phyloP scores from a whole-genome alignment of 2,113 vertebrate genomes.

The Stigmatopora argus region DNA sequence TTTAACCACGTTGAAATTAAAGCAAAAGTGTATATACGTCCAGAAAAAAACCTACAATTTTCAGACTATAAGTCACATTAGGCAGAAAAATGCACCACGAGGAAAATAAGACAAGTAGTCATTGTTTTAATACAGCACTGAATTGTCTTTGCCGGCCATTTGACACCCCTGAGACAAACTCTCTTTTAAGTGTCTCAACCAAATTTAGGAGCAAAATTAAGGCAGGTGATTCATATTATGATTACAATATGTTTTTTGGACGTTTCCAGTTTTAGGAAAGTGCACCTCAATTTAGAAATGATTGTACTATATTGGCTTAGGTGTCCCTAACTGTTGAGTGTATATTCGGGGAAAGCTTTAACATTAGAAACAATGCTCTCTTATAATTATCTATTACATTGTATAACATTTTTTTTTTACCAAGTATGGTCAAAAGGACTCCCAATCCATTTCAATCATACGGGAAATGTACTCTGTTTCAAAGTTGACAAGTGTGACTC shows the following conservation, averaged over 20 bases:
- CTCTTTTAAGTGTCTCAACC: neutral
- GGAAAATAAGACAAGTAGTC: constrained; percentile 6
- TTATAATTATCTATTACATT: neutral
- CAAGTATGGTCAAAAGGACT: neutral
- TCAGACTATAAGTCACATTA: no score
- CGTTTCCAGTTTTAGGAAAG: neutral
- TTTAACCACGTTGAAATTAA: neutral
- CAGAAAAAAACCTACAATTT: neutral
- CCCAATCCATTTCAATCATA: constrained; percentile 14
- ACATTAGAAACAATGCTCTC: neutral
- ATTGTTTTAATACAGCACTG: neutral
- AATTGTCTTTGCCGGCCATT: neutral
- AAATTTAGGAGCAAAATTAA: neutral
- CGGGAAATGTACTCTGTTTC: constrained; percentile 5
- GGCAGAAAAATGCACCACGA: no score
- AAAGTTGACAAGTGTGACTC: constrained; percentile 14
- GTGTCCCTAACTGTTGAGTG: neutral
- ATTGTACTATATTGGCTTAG: neutral
- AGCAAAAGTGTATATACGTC: neutral
- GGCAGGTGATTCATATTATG: neutral
- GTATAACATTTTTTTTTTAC: constrained; percentile 6
- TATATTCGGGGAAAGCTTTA: neutral
- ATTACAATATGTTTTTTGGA: neutral
- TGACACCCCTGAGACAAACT: neutral
- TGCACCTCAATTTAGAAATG: neutral